phyloP scores from a whole-genome alignment of 2,113 vertebrate genomes.

The Chelonoidis abingdonii region DNA sequence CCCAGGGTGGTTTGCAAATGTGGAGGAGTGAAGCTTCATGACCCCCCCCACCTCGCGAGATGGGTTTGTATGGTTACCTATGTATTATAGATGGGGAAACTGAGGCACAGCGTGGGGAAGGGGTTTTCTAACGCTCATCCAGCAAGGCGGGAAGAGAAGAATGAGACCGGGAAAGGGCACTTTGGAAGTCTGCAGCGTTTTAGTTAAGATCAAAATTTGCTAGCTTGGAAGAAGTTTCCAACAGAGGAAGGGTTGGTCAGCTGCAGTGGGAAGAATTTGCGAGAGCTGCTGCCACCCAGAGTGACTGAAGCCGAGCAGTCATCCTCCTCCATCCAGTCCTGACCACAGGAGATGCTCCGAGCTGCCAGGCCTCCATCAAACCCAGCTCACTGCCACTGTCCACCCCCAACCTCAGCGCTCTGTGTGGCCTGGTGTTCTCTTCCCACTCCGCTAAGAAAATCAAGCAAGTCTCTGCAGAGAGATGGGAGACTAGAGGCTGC shows the following conservation, averaged over 20 bases:
- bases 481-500: slow-evolving; percentile 58
- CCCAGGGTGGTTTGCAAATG: neutral
- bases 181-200: neutral
- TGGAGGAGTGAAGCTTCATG: fast-evolving
- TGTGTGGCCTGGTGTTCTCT: neutral
- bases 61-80: fast-evolving
- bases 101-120: neutral
- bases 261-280: neutral
- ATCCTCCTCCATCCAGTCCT: neutral
- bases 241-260: neutral
- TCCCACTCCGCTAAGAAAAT: slow-evolving; percentile 40
- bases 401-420: neutral
- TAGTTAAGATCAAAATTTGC: neutral
- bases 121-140: neutral
- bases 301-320: neutral
- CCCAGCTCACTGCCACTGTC: neutral
- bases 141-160: fast-evolving
- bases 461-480: slow-evolving; percentile 7
- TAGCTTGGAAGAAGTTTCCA: neutral
- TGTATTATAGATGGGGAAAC: neutral
- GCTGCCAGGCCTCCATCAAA: neutral
- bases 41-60: neutral
- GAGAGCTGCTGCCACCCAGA: neutral
- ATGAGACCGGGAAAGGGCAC: neutral
- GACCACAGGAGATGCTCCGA: neutral